These are phyloP conservation scores for Penaeus chinensis DNA, from an alignment of 1,140 invertebrate species.

Conservation along the genomic window DNA sequence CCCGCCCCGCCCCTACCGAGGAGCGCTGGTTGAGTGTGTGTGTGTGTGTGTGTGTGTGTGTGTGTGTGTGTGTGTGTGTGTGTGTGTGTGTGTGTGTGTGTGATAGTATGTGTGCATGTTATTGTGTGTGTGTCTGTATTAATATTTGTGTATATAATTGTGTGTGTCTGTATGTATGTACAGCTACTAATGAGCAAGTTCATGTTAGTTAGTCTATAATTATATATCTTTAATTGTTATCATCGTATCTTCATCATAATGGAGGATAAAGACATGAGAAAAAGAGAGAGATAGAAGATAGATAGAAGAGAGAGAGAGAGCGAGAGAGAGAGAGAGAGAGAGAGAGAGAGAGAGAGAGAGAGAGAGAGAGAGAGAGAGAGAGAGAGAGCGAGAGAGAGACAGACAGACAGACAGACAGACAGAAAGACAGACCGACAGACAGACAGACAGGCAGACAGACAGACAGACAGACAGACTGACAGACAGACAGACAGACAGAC, in stretches of 20 bases:
- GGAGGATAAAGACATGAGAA: neutral
- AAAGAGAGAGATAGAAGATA: neutral
- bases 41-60: conserved; percentile 40
- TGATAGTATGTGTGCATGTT: no score
- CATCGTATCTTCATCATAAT: no score
- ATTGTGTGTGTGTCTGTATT: no score
- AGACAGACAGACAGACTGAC: neutral
- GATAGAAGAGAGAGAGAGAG: no score
- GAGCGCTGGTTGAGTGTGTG: conserved; percentile 10
- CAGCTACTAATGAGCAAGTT: no score
- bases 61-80: conserved; percentile 17
- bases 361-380: neutral
- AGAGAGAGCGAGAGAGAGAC: no score
- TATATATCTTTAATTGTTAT: no score
- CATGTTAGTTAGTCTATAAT: no score
- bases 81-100: neutral
- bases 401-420: no score
- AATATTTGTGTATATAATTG: no score
- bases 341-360: neutral
- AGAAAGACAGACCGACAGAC: neutral
- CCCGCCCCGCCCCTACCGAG: neutral
- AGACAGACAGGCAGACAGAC: neutral
- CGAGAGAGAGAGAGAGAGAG: no score
- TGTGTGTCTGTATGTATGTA: no score
- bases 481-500: neutral